Percentiles rank a stretch among this genome's conserved stretches.
Conservation (phyloP, 2,113 vertebrate genomes). For the Panthera tigris region DNA sequence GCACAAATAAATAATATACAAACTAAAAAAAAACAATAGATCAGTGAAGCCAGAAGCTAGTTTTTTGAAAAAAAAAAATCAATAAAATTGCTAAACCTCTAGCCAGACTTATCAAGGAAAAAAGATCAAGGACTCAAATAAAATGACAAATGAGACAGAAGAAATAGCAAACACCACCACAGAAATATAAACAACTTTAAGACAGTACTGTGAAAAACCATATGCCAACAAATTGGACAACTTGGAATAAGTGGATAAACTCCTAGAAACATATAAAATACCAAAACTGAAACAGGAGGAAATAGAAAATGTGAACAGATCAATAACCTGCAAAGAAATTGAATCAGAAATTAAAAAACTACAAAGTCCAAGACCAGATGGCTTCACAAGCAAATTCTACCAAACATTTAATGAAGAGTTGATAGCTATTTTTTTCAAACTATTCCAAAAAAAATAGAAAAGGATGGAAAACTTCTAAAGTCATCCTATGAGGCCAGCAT, state of each 20-base stretch:
- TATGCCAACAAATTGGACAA: not conserved
- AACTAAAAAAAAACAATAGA: not conserved
- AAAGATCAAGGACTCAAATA: not conserved
- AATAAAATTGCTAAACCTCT: not conserved
- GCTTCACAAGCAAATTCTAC: not conserved
- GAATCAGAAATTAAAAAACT: not conserved
- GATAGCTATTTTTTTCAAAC: no score
- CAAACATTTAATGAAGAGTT: not conserved
- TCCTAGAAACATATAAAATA: not conserved
- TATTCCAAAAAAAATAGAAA: no score
- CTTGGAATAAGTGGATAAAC: not conserved
- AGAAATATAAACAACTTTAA: not conserved
- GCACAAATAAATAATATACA: not conserved
- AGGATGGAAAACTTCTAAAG: no score
- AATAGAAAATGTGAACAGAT: not conserved
- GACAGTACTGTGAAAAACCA: not conserved
- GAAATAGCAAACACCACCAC: not conserved
- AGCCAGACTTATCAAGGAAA: not conserved
- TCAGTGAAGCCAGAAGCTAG: not conserved
- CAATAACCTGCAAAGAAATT: not conserved
- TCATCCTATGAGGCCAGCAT: no score
- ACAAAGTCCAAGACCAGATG: not conserved
- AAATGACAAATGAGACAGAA: not conserved
- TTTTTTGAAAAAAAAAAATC: not conserved
- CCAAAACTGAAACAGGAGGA: not conserved